phyloP scores from a whole-genome alignment of 1,140 invertebrate species.

The Copidosoma floridanum region DNA sequence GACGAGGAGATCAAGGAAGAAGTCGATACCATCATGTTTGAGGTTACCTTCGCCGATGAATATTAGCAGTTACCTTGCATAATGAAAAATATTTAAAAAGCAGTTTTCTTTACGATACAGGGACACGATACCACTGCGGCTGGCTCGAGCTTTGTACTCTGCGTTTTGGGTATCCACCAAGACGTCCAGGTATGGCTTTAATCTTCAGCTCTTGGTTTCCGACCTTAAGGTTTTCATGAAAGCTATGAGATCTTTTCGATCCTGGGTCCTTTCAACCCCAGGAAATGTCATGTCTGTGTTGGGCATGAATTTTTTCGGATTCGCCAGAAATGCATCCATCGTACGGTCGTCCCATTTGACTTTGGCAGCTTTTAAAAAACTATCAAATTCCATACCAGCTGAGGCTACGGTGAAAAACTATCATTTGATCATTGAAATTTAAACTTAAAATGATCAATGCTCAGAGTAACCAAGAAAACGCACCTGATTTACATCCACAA shows the following conservation, averaged over 20 bases:
- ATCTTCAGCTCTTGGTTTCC: not conserved
- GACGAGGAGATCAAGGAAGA: conserved; percentile 82
- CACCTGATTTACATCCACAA: conserved; percentile 36
- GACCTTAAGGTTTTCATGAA: conserved; percentile 81
- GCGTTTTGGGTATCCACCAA: conserved; percentile 72
- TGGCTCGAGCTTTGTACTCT: conserved; percentile 76
- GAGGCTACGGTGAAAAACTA: no score
- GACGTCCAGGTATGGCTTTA: conserved; percentile 61
- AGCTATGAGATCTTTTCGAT: conserved; percentile 90
- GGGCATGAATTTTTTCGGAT: conserved; percentile 97
- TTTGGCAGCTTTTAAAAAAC: conserved; percentile 48
- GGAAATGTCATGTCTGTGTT: conserved; percentile 98
- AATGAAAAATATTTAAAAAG: not conserved
- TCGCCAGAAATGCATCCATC: conserved; percentile 88
- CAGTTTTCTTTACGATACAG: conserved; percentile 46
- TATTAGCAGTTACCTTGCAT: not conserved
- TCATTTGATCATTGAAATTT: no score
- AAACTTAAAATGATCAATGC: no score
- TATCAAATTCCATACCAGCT: no score
- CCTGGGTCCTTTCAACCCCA: conserved; percentile 90
- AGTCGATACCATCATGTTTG: conserved; percentile 86
- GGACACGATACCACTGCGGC: conserved; percentile 88
- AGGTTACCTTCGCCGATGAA: conserved; percentile 59
- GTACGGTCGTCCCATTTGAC: conserved; percentile 91
- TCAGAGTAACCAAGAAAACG: no score